A percentile compares a stretch with the other conserved stretches of the same genome.
Evolutionary conservation across 2,113 vertebrate species (phyloP).

Genomic region (Brachyhypopomus gauderio): DNA sequence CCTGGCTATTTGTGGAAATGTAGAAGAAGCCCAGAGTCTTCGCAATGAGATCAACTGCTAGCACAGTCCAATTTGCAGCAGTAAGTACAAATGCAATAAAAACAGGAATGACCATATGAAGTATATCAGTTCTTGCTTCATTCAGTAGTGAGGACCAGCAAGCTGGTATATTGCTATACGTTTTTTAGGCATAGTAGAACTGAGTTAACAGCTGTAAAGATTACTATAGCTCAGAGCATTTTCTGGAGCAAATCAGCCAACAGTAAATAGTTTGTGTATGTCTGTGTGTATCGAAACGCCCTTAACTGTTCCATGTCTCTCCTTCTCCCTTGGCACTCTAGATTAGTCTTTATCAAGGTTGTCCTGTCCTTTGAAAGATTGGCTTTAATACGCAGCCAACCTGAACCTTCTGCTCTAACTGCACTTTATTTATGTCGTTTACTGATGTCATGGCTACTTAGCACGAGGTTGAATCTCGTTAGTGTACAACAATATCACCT

Average conservation of each 20-base stretch:
- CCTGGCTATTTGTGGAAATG: constrained; percentile 35
- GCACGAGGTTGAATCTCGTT: too few species aligned
- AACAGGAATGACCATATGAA: background rate
- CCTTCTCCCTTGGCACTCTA: constrained; percentile 4
- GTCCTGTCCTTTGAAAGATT: constrained; percentile 23
- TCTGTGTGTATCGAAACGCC: background rate
- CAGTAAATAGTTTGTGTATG: background rate
- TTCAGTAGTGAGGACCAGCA: background rate
- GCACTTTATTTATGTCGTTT: background rate
- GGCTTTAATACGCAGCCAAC: constrained; percentile 24
- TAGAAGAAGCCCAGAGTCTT: background rate
- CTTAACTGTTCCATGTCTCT: constrained; percentile 22
- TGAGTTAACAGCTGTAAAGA: background rate
- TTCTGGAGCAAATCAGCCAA: background rate
- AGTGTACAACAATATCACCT: too few species aligned
- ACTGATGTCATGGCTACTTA: background rate
- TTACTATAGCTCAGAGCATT: background rate
- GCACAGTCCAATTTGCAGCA: constrained; percentile 6
- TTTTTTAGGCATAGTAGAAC: too few species aligned
- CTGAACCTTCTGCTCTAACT: constrained; percentile 6
- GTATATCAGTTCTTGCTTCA: background rate
- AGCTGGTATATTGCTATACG: too few species aligned
- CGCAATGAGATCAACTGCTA: background rate
- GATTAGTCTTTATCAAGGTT: constrained; percentile 38
- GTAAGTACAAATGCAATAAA: background rate